Conservation (phyloP, 2,113 vertebrate genomes). For the Helogale parvula region DNA sequence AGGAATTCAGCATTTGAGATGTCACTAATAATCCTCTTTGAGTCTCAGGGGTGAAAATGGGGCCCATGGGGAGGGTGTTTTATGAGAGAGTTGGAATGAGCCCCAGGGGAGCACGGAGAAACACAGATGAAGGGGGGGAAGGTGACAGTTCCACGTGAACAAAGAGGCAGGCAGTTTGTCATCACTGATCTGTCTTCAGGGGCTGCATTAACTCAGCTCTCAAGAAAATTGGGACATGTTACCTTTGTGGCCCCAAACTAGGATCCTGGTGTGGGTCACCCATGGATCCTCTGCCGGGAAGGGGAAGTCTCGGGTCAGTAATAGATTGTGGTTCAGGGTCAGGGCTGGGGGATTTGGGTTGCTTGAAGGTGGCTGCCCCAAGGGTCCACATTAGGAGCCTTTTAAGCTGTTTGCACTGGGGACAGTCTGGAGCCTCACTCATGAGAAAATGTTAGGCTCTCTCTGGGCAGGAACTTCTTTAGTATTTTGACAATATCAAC, state of each 20-base stretch:
- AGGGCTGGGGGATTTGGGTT: background rate
- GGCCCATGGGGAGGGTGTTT: background rate
- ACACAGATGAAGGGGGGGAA: background rate
- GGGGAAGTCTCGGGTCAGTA: background rate
- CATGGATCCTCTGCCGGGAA: rapidly evolving
- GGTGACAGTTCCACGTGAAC: background rate
- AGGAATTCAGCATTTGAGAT: constrained; percentile 65
- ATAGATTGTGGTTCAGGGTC: background rate
- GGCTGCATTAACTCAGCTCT: constrained; percentile 10
- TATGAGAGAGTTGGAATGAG: constrained; percentile 55
- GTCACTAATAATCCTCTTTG: constrained; percentile 57
- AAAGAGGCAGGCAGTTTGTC: constrained; percentile 21
- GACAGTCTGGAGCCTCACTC: background rate
- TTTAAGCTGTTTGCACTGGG: background rate
- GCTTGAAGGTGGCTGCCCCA: background rate
- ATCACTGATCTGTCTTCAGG: background rate
- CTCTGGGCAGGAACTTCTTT: constrained; percentile 1
- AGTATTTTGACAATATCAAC: constrained; percentile 59
- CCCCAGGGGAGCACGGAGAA: constrained; percentile 31
- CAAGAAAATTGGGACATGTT: background rate
- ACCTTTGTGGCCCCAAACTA: background rate
- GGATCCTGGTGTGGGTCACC: background rate
- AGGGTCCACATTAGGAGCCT: background rate
- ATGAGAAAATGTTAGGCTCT: constrained; percentile 39
- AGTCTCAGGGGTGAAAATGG: constrained; percentile 50